These are phyloP conservation scores for Dermochelys coriacea DNA, from an alignment of 2,797 vertebrate genomes.

Conservation along the genomic window DNA sequence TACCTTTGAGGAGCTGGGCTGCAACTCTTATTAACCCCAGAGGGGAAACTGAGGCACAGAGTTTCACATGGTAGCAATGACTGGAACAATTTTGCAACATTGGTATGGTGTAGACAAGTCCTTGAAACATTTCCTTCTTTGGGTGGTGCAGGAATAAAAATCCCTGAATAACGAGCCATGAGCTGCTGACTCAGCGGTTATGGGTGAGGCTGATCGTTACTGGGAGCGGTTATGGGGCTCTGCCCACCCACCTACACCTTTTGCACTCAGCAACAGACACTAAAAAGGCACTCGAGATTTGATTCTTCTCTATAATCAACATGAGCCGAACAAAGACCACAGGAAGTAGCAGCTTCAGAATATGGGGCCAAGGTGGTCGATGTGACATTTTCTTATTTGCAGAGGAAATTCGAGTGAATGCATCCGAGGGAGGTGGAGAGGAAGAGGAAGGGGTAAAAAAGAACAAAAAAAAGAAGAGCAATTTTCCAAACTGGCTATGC, in stretches of 20 bases:
- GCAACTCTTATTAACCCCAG: background rate
- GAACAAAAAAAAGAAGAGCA: background rate
- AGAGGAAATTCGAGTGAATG: constrained; percentile 10
- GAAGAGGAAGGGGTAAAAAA: background rate
- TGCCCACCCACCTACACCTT: background rate
- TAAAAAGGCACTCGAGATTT: background rate
- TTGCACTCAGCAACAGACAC: background rate
- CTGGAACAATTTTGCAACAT: background rate
- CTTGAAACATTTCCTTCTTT: background rate
- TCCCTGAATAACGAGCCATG: fast-evolving
- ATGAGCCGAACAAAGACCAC: constrained; percentile 30
- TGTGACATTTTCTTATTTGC: background rate
- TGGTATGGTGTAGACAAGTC: background rate
- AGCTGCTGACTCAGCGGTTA: background rate
- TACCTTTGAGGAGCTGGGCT: background rate
- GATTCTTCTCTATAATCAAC: background rate
- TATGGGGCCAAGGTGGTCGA: background rate
- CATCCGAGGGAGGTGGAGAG: background rate
- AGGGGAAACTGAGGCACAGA: background rate
- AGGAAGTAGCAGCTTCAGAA: constrained; percentile 51
- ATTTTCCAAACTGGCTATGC: background rate
- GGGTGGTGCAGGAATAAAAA: background rate
- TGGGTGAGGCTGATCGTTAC: fast-evolving
- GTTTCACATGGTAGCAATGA: background rate
- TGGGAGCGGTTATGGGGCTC: fast-evolving